Percentiles rank a stretch among this genome's conserved stretches.
These are phyloP conservation scores for Dendrophyllia cribrosa DNA, from an alignment of 64 coral and sea anemone genomes.

Conservation along the genomic window DNA sequence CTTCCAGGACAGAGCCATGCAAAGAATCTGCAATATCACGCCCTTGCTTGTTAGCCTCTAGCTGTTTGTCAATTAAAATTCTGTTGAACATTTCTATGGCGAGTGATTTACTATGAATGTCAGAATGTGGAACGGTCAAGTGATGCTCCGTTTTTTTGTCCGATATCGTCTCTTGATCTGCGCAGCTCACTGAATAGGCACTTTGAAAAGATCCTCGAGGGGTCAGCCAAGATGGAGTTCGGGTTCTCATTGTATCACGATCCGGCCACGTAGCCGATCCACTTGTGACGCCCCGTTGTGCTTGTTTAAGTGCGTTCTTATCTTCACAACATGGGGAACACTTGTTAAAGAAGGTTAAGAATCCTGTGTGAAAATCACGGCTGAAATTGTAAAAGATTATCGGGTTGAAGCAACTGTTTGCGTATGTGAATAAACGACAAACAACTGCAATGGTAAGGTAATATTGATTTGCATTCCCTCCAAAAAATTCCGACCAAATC, in stretches of 20 bases:
- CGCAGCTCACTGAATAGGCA: neutral
- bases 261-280: neutral
- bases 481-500: constrained; percentile 85
- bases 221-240: neutral
- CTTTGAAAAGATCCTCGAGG: constrained; percentile 12
- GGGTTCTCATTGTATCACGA: neutral
- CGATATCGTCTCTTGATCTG: neutral
- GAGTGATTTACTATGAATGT: neutral
- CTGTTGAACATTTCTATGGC: neutral
- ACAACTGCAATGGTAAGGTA: constrained; percentile 52
- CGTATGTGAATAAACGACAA: constrained; percentile 90
- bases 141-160: neutral
- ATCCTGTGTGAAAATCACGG: constrained; percentile 77
- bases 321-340: neutral
- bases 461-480: constrained; percentile 18
- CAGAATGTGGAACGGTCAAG: neutral
- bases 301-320: neutral
- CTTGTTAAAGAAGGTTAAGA: constrained; percentile 6
- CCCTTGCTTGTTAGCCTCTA: neutral
- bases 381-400: constrained; percentile 83
- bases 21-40: neutral
- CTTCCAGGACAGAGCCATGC: neutral
- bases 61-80: neutral
- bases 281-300: neutral
- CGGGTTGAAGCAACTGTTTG: constrained; percentile 84